A percentile compares a stretch with the other conserved stretches of the same genome.
Conservation (phyloP, 2,113 vertebrate genomes). For the Deroptyus accipitrinus region DNA sequence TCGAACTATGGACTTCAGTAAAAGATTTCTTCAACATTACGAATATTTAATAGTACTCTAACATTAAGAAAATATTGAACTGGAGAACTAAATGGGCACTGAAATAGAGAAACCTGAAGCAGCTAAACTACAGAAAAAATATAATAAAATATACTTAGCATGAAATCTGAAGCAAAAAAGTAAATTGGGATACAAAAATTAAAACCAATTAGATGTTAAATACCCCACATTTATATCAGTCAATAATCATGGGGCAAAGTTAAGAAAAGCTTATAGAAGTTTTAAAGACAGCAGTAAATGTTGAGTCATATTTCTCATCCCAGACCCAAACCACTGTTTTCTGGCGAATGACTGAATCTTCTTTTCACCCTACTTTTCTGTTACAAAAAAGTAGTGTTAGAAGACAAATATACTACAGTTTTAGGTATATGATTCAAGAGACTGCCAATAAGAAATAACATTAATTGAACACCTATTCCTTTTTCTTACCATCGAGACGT, state of each 20-base stretch:
- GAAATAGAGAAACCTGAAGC: background rate
- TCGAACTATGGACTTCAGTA: background rate
- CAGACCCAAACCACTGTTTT: fast-evolving
- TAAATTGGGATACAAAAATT: background rate
- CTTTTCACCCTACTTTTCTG: background rate
- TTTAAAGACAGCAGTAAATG: background rate
- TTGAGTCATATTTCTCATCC: background rate
- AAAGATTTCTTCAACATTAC: background rate
- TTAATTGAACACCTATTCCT: background rate
- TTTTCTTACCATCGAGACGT: background rate
- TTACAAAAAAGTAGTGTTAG: background rate
- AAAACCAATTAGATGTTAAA: background rate
- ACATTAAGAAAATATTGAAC: background rate
- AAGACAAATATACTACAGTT: background rate
- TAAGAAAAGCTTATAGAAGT: background rate
- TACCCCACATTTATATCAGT: background rate
- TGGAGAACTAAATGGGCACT: background rate
- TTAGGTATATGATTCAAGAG: background rate
- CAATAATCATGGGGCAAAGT: background rate
- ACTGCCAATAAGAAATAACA: background rate
- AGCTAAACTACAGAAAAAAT: background rate
- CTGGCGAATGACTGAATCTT: background rate
- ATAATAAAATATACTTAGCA: background rate
- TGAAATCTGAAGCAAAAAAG: background rate
- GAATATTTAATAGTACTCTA: background rate